Base-by-base conservation (phyloP, 2,797 vertebrate genomes). In the Austrolebias charrua region DNA sequence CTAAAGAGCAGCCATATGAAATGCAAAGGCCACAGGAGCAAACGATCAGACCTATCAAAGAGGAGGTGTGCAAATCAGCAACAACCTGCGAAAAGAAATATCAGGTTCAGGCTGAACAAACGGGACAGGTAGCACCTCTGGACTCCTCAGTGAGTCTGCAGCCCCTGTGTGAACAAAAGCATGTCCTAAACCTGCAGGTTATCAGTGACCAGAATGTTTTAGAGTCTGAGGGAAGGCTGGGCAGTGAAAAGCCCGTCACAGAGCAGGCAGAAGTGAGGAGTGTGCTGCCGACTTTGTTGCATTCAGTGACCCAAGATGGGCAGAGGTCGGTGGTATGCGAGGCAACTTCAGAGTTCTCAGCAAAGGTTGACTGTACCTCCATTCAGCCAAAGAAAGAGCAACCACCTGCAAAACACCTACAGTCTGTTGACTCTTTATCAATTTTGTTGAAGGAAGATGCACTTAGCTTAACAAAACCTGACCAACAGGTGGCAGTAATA, bases 371-470 rank as follows among this genome's bases (percentile, higher is more conserved):
- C 5, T 4, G 63, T 0, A 42, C 75, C 19, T 80, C 46, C 0
- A 3, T 89, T 64, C 83, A 88, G 59, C 73, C 88, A 5, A 49
- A 45, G 35, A 66, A 76, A 71, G 93, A 93, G 53, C 60, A 74
- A 5, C 56, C 57, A 3, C 47, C 76, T 12, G 54, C 58, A 31
- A 78, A 89, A 73, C 81, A 91, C 66, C 84, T 92, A 29, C 94
- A 93, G 43, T 82, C 46, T 0, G 55, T 82, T 53, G 75, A 93
- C 20, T 59, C 46, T 16, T 68, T 79, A 33, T 28, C 80, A 0
- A 31, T 86, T 40, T 82, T 95, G 58, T 72, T 83, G 4, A 95
- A 93, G 76, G 95, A 96, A 79, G 91, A 88, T 0, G 6, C 83
- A 0, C 60, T 94, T n/a, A 31, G 50, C 12, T 48, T 87, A 62